Conservation (phyloP, 2,113 vertebrate genomes). For the Phrynosoma blainvillii region DNA sequence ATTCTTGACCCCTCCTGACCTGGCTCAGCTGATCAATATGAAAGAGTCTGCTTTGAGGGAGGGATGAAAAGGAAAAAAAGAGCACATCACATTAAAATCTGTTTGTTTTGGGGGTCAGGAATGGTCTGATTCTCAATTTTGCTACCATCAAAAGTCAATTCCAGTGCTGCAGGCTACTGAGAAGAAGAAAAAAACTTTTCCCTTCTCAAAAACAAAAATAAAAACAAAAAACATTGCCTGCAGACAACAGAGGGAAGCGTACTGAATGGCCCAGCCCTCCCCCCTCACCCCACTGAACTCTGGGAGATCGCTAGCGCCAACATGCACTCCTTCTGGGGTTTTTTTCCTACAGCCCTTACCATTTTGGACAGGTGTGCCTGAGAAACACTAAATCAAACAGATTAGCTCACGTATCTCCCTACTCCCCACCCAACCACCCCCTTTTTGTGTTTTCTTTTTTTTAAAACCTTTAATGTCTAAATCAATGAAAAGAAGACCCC, state of each 20-base stretch:
- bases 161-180: neutral
- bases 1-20: constrained; percentile 23
- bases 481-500: constrained; percentile 26
- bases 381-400: constrained; percentile 36
- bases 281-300: neutral
- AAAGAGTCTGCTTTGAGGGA: constrained; percentile 32
- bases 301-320: neutral
- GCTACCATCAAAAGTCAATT: neutral
- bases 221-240: neutral
- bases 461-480: constrained; percentile 36
- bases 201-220: no score
- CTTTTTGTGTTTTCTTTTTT: constrained; percentile 22
- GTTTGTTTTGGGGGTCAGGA: neutral
- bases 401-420: constrained; percentile 9
- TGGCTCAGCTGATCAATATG: constrained; percentile 39
- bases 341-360: neutral
- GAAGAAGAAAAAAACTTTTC: neutral
- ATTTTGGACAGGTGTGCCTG: constrained; percentile 3
- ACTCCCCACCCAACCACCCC: constrained; percentile 14
- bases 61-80: constrained; percentile 36
- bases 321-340: neutral
- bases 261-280: neutral
- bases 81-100: constrained; percentile 23
- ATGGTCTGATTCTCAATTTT: constrained; percentile 4
- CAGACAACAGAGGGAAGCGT: neutral